These are phyloP conservation scores for Perodicticus potto DNA, from an alignment of 2,797 vertebrate genomes.

Conservation along the genomic window DNA sequence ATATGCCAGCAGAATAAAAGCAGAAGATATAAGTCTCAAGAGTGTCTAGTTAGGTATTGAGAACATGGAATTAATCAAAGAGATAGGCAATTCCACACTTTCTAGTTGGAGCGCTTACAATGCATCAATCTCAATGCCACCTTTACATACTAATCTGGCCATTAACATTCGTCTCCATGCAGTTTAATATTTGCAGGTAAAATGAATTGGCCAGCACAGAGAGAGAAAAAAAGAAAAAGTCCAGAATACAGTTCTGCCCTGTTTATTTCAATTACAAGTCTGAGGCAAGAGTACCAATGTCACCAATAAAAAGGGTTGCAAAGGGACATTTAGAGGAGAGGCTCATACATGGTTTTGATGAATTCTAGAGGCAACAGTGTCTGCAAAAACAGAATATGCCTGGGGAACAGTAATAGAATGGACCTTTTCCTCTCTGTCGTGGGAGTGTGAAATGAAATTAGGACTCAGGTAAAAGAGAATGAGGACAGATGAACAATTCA, in stretches of 20 bases:
- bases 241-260: conserved; percentile 67
- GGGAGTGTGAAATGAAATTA: conserved; percentile 62
- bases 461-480: conserved; percentile 35
- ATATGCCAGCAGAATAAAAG: background rate
- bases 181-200: conserved; percentile 82
- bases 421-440: background rate
- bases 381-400: conserved; percentile 54
- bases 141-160: conserved; percentile 77
- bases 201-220: conserved; percentile 81
- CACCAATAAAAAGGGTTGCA: conserved; percentile 54
- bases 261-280: conserved; percentile 82
- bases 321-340: conserved; percentile 59
- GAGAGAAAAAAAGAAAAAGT: background rate
- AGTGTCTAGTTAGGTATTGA: background rate
- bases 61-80: conserved; percentile 65
- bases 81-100: conserved; percentile 62
- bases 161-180: conserved; percentile 82
- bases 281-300: conserved; percentile 64
- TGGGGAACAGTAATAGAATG: conserved; percentile 22
- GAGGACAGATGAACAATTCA: conserved; percentile 49
- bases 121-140: conserved; percentile 77
- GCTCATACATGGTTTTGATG: conserved; percentile 45
- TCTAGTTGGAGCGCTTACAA: conserved; percentile 58
- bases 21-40: conserved; percentile 16
- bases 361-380: conserved; percentile 56